A percentile compares a stretch with the other conserved stretches of the same genome.
Conservation (phyloP, 2,797 vertebrate genomes). For the Sebastes matsubarae region DNA sequence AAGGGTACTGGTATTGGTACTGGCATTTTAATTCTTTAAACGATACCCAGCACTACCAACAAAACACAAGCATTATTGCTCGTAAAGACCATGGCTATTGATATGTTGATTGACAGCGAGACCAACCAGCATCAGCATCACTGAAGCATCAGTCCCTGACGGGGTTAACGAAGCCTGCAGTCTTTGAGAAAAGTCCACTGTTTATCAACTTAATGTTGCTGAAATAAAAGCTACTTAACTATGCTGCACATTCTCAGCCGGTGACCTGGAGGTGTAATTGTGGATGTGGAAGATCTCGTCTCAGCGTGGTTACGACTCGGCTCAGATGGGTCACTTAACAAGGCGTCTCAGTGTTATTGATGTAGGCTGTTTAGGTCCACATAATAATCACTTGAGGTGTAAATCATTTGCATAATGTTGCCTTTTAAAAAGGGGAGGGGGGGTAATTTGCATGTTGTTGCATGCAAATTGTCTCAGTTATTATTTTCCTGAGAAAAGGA, state of each 20-base stretch:
- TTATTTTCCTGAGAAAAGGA: slow-evolving; percentile 42
- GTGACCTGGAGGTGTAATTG: slow-evolving; percentile 24
- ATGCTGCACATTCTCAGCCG: background rate
- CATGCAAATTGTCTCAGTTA: slow-evolving; percentile 36
- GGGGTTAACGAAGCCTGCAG: background rate
- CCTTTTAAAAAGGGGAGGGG: slow-evolving; percentile 33
- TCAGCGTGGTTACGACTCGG: background rate
- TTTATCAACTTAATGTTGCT: background rate
- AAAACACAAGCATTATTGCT: background rate
- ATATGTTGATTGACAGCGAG: background rate
- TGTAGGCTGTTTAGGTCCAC: slow-evolving; percentile 15
- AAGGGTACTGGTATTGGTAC: no score
- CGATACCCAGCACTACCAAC: background rate
- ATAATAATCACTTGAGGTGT: slow-evolving; percentile 44
- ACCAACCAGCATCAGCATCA: background rate
- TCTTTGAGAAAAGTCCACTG: background rate
- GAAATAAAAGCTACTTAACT: slow-evolving; percentile 15
- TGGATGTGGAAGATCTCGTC: slow-evolving; percentile 5
- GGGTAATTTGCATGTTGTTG: background rate
- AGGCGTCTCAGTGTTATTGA: slow-evolving; percentile 15
- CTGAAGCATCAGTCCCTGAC: background rate
- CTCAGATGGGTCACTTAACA: slow-evolving; percentile 41
- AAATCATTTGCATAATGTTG: slow-evolving; percentile 64
- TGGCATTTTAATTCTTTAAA: no score
- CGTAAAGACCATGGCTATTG: background rate